A percentile compares a stretch with the other conserved stretches of the same genome.
phyloP scores from a whole-genome alignment of 2,113 vertebrate genomes.

The Opisthocomus hoazin region DNA sequence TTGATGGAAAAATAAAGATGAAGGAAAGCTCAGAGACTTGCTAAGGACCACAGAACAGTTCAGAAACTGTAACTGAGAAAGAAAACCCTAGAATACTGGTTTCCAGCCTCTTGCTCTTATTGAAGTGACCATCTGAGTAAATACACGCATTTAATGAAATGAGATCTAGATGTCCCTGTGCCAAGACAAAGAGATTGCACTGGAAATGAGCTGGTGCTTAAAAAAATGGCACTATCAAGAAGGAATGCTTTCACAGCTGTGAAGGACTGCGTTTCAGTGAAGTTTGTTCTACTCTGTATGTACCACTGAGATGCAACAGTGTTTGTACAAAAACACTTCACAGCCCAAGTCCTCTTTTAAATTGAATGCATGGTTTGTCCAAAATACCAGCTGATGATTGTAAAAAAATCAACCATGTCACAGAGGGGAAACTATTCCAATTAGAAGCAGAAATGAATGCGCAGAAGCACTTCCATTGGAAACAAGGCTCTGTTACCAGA shows the following conservation, averaged over 20 bases:
- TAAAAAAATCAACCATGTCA: background rate
- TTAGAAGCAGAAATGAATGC: background rate
- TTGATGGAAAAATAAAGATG: background rate
- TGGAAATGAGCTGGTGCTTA: background rate
- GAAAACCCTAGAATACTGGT: background rate
- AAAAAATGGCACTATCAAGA: background rate
- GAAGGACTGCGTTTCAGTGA: background rate
- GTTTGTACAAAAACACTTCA: background rate
- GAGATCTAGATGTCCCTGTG: background rate
- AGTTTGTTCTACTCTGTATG: background rate
- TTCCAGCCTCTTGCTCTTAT: background rate
- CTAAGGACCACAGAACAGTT: background rate
- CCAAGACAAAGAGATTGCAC: constrained; percentile 14
- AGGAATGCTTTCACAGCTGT: constrained; percentile 4
- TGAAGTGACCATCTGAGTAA: constrained; percentile 12
- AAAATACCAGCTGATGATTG: background rate
- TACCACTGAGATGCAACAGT: background rate
- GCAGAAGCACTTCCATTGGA: background rate
- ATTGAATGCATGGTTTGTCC: background rate
- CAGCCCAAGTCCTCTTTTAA: background rate
- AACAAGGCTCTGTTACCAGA: background rate
- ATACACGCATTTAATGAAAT: background rate
- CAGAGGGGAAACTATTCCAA: background rate
- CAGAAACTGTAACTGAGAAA: background rate
- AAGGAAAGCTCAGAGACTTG: background rate